Percentiles rank a stretch among this genome's conserved stretches.
These are phyloP conservation scores for Tortricodes alternella DNA, from an alignment of 2,888 invertebrate species.

Conservation along the genomic window DNA sequence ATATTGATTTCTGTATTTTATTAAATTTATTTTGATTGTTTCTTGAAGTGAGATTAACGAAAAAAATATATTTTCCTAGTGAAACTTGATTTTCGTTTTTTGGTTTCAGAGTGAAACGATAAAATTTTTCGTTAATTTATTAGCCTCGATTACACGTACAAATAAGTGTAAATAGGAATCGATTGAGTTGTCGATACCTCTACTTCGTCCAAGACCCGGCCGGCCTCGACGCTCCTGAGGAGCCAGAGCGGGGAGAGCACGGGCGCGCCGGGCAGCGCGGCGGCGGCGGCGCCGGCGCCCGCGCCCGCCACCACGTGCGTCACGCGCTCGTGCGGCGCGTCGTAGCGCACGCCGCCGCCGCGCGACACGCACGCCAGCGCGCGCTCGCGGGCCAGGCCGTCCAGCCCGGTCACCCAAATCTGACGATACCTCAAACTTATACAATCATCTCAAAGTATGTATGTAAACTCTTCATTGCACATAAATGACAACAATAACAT, in stretches of 20 bases:
- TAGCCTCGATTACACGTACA: no score
- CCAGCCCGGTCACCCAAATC: constrained; percentile 69
- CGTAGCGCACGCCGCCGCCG: constrained; percentile 92
- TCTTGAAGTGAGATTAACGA: no score
- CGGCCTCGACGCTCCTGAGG: constrained; percentile 85
- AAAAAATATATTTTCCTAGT: no score
- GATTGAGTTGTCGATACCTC: constrained; percentile 44
- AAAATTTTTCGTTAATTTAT: no score
- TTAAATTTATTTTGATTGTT: no score
- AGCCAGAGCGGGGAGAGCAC: constrained; percentile 90
- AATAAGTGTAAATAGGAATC: no score
- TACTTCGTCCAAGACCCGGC: constrained; percentile 51
- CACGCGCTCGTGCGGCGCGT: constrained; percentile 86
- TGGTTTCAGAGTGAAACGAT: no score
- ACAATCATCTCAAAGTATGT: neutral
- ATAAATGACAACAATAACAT: no score
- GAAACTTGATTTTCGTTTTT: no score
- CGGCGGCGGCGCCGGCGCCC: constrained; percentile 40
- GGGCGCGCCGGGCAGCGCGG: constrained; percentile 71
- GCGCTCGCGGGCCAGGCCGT: constrained; percentile 64
- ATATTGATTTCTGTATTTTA: no score
- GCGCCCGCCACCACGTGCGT: constrained; percentile 90
- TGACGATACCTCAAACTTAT: constrained; percentile 32
- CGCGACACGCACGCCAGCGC: constrained; percentile 68
- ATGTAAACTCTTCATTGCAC: no score